A percentile compares a stretch with the other conserved stretches of the same genome.
These are phyloP conservation scores for Axea sp. DNA, from an alignment of 2,888 invertebrate genomes.

Conservation along the genomic window DNA sequence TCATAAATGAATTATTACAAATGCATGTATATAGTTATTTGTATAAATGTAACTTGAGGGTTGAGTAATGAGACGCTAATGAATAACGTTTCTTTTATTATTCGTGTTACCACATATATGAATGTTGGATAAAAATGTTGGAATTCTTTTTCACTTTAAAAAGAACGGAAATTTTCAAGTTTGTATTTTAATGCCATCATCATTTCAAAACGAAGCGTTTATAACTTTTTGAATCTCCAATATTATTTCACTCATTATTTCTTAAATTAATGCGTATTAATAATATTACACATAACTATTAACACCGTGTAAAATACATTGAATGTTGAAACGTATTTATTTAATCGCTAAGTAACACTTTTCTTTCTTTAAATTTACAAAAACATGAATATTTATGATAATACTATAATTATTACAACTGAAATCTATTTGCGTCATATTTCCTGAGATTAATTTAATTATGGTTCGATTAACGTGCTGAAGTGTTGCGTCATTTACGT, in stretches of 20 bases:
- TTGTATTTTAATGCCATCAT: conserved; percentile 8
- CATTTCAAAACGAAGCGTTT: too few relatives aligned
- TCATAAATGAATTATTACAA: conserved; percentile 31
- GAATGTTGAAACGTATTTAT: too few relatives aligned
- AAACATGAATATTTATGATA: too few relatives aligned
- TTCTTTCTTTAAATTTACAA: too few relatives aligned
- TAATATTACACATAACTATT: too few relatives aligned
- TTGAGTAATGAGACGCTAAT: conserved; percentile 42
- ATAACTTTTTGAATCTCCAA: too few relatives aligned
- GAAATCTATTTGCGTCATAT: neutral
- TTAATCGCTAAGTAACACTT: too few relatives aligned
- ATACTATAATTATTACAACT: too few relatives aligned
- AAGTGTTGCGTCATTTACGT: conserved; percentile 13
- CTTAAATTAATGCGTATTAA: too few relatives aligned
- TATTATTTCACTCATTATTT: too few relatives aligned
- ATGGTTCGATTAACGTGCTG: conserved; percentile 7
- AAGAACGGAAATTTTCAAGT: conserved; percentile 12
- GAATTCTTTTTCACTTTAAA: conserved; percentile 11
- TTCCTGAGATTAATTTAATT: conserved; percentile 22
- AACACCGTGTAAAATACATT: too few relatives aligned
- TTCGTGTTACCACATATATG: conserved; percentile 24
- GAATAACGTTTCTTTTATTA: conserved; percentile 49
- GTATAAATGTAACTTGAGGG: conserved; percentile 27
- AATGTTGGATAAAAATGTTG: conserved; percentile 23
- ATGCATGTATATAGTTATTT: conserved; percentile 15